phyloP scores from a whole-genome alignment of 2,888 invertebrate genomes.

The Mycalesis mineus region DNA sequence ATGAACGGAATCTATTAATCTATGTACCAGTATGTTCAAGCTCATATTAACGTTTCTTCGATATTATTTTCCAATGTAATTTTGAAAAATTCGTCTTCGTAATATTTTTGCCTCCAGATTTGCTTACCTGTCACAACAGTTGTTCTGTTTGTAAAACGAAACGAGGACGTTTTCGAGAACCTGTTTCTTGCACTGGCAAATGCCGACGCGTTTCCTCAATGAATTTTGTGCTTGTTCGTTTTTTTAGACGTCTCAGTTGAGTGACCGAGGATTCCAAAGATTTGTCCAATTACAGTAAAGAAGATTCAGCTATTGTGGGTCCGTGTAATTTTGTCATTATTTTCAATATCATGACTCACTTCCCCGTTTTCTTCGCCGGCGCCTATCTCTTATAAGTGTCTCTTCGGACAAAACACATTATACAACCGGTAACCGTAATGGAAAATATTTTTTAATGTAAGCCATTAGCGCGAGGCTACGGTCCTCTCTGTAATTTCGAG shows the following conservation, averaged over 20 bases:
- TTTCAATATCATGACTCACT: constrained; percentile 37
- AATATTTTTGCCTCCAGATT: constrained; percentile 28
- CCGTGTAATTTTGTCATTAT: constrained; percentile 4
- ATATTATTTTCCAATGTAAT: no score
- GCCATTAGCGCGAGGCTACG: constrained; percentile 66
- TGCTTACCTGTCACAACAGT: constrained; percentile 44
- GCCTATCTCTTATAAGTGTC: constrained; percentile 39
- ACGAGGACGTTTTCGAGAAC: constrained; percentile 53
- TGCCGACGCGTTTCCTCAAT: constrained; percentile 45
- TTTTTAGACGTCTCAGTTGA: constrained; percentile 32
- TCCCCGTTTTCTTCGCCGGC: constrained; percentile 43
- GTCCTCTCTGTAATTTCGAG: constrained; percentile 71
- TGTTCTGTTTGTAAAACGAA: constrained; percentile 49
- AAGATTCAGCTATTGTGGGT: constrained; percentile 2
- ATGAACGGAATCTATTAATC: no score
- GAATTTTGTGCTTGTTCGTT: constrained; percentile 42
- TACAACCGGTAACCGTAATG: constrained; percentile 58
- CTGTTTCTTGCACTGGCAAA: constrained; percentile 45
- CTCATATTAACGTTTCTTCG: no score
- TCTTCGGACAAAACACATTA: constrained; percentile 51
- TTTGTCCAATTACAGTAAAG: constrained; percentile 34
- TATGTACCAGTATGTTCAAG: no score
- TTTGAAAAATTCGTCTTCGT: background rate
- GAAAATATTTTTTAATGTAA: constrained; percentile 72
- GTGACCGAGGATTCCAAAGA: constrained; percentile 33